Evolutionary conservation across 1,140 invertebrate species (phyloP), one percentile per base, ranked within the genome.

Genomic region (Drosophila lacteicornis): DNA sequence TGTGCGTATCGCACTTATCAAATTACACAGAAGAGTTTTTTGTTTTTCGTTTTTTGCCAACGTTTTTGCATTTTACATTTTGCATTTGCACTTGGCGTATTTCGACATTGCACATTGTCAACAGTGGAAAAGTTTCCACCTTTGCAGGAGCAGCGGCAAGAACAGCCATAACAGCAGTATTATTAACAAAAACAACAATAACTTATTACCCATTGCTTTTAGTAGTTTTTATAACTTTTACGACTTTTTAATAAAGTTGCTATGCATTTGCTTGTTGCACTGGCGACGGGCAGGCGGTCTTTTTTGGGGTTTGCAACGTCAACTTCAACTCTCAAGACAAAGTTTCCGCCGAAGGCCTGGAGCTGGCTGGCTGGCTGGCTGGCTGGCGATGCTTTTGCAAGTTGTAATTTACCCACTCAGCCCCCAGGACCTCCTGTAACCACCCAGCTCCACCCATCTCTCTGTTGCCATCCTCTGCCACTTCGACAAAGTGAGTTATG

Each of bases 151-250:
- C 30, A 49, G 60, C 49, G 45, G 58, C 66, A 47, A 45, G 67
- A 55, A 53, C 50, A 66, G 43, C 50, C 38, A 58, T 73, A 70
- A 70, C 66, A 78, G 59, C 51, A 55, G 43, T 61, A 77, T 76
- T 59, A 78, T 51, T 57, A 70, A 62, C 65, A 74, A 73, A 65
- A 81, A 79, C 70, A 85, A 69, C 79, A 86, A 88, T 87, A 88
- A 88, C 77, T 84, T 88, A 88, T 88, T 88, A 81, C 84, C 68
- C 84, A 88, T 84, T 88, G 84, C 80, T 88, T 88, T 90, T 88
- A 88, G 84, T 88, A 84, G 84, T 88, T 90, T 81, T 90, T 88
- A 90, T 88, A 90, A 88, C 85, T 88, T 88, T 88, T 88, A 88
- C 80, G 85, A 90, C 85, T 90, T 88, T 88, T 88, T 88, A 90